Evolutionary conservation across 1,140 invertebrate species (phyloP), one percentile per base, ranked within the genome.

Genomic region (Belonocnema kinseyi): DNA sequence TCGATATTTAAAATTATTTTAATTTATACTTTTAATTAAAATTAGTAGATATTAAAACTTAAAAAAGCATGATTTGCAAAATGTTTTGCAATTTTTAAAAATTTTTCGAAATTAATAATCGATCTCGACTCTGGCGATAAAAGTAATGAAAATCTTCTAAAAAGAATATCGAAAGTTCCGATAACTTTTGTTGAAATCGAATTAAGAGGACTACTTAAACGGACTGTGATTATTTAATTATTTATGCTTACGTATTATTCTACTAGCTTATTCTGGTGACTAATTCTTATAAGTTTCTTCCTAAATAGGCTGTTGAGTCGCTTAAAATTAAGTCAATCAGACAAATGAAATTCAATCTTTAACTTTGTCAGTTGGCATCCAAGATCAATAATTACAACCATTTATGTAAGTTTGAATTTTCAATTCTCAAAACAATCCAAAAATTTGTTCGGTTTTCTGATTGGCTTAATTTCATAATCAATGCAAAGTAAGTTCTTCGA

Each of bases 191-290:
- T 66, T 66, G n/a, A 40, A 66, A 66, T 2, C 7, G 26, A 40
- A n/a, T 66, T 66, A 66, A 33, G 26, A 66, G 33, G 46, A 66
- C 40, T 14, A 40, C 33, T 66, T 66, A 46, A 66, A 66, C 7
- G 26, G 33, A 66, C 61, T 66, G 61, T 66, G 61, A 66, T 66
- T 66, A 66, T 66, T 40, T 66, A 40, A 66, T 40, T 46, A 66
- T 16, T n/a, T 66, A 40, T 46, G 53, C n/a, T 66, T 66, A 66
- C 3, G 40, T 8, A 66, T 66, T 66, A 16, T 66, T 40, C 26
- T 66, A 40, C 61, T 33, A 46, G 4, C 33, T 40, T 40, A 66
- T 21, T 66, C 1, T 40, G 46, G 40, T 46, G 7, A 46, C 40
- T 46, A 46, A 46, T 46, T 46, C 7, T 46, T 46, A 7, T 40